Conservation (phyloP, 1,140 invertebrate genomes). For the Drosophila grimshawi region DNA sequence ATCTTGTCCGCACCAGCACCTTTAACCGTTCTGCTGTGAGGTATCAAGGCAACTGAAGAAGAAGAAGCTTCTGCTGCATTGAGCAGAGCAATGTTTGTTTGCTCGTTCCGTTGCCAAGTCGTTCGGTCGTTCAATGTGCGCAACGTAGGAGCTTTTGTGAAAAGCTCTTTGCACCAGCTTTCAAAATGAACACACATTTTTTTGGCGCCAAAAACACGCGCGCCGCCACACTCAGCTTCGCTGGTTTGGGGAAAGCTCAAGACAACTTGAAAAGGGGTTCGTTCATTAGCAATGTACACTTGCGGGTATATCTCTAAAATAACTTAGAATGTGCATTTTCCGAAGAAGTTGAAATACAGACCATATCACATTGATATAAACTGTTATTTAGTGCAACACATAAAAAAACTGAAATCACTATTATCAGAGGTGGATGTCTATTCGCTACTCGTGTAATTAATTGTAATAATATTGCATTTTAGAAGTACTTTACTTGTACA, state of each 20-base stretch:
- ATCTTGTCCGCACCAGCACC: background rate
- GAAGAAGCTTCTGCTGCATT: slow-evolving; percentile 12
- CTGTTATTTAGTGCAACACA: too few species aligned
- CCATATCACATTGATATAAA: too few species aligned
- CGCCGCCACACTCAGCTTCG: slow-evolving; percentile 31
- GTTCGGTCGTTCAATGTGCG: slow-evolving; percentile 43
- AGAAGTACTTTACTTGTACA: too few species aligned
- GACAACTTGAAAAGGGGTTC: background rate
- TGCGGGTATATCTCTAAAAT: too few species aligned
- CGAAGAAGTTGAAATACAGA: too few species aligned
- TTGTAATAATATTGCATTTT: too few species aligned
- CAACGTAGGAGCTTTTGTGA: slow-evolving; percentile 11
- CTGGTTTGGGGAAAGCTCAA: slow-evolving; percentile 21
- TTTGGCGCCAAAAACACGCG: slow-evolving; percentile 61
- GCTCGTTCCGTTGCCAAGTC: slow-evolving; percentile 38
- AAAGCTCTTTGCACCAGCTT: slow-evolving; percentile 39
- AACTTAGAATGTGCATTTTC: too few species aligned
- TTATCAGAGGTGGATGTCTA: too few species aligned
- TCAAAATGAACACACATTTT: slow-evolving; percentile 21
- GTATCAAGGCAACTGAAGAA: slow-evolving; percentile 12
- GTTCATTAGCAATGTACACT: slow-evolving; percentile 9
- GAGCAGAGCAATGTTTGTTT: background rate
- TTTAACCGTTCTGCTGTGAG: slow-evolving; percentile 1
- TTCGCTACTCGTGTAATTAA: too few species aligned
- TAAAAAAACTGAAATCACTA: too few species aligned